These are phyloP conservation scores for Cyrtonyx montezumae DNA, from an alignment of 2,113 vertebrate genomes.

Conservation along the genomic window DNA sequence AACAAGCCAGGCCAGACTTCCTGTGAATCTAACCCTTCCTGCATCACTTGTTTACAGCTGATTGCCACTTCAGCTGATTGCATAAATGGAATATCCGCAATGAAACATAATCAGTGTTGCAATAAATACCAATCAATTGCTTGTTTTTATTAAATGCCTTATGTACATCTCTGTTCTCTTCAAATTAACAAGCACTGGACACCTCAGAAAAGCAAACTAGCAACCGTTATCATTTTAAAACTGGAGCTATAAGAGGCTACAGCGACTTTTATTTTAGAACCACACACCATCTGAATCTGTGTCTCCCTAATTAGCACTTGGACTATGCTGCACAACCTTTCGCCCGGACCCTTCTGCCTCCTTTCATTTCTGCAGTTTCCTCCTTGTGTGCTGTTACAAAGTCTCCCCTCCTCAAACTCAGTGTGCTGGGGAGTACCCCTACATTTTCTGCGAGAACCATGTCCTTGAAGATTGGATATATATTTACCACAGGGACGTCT, in stretches of 20 bases:
- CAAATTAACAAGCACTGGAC: neutral
- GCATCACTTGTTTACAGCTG: neutral
- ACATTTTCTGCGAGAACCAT: neutral
- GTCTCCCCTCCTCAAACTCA: neutral
- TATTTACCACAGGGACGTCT: neutral
- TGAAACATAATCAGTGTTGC: neutral
- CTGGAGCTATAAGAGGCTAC: neutral
- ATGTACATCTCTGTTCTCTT: neutral
- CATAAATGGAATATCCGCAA: slow-evolving; percentile 13
- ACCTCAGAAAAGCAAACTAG: neutral
- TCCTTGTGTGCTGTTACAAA: neutral
- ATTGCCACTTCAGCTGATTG: neutral
- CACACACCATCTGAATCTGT: neutral
- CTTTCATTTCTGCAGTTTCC: neutral
- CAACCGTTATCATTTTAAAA: neutral
- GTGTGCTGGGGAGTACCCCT: neutral
- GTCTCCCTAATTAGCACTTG: neutral
- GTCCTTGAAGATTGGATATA: neutral
- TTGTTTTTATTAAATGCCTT: neutral
- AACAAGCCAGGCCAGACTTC: neutral
- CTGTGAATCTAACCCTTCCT: neutral
- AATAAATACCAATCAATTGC: neutral
- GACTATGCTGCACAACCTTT: neutral
- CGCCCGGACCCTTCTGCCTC: neutral
- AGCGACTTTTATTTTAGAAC: neutral